Base-by-base conservation (phyloP, 2,113 vertebrate genomes). In the Cyanoderma ruficeps region DNA sequence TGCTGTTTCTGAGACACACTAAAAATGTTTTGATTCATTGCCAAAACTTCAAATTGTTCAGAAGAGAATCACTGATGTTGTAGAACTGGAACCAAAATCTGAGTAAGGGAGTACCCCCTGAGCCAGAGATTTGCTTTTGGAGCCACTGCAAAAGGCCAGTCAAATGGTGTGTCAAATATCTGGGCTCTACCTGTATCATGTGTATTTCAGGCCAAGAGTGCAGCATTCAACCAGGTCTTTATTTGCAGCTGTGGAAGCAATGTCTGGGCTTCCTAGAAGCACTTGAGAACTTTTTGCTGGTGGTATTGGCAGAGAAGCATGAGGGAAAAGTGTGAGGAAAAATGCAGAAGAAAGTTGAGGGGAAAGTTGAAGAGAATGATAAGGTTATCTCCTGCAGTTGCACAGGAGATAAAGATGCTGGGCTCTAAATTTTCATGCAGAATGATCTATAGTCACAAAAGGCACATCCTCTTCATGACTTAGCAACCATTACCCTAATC, bases 171-270 rank as follows among this genome's bases (percentile, higher is more conserved):
- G 37, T 41, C 47, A 76, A 28, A 63, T 3, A 37, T 42, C 31
- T 67, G 28, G 23, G 11, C n/a, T 50, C 47, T 78, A 16, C 27
- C 60, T 47, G 8, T 25, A n/a, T 7, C 1, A 0, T 5, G 2
- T 4, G 6, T 65, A 23, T 50, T 74, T 76, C 80, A 91, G 64
- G 31, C 28, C 1, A 5, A 69, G 60, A 42, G n/a, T 89, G 35
- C 21, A 55, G 39, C 55, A 63, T 33, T 30, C 35, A 63, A 68
- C 19, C 15, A 42, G 12, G 7, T 30, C 52, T 87, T 56, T 71
- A 39, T 42, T 15, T 82, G 65, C 24, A 91, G 24, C 33, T 91
- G 23, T 33, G 9, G 6, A 46, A 64, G 19, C 24, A 86, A 28
- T 22, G 78, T 44, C 30, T 78, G 30, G 47, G 12, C 20, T 83